A percentile compares a stretch with the other conserved stretches of the same genome.
Conservation (phyloP, 2,888 invertebrate species). For the Drosophila parthenogenetica region DNA sequence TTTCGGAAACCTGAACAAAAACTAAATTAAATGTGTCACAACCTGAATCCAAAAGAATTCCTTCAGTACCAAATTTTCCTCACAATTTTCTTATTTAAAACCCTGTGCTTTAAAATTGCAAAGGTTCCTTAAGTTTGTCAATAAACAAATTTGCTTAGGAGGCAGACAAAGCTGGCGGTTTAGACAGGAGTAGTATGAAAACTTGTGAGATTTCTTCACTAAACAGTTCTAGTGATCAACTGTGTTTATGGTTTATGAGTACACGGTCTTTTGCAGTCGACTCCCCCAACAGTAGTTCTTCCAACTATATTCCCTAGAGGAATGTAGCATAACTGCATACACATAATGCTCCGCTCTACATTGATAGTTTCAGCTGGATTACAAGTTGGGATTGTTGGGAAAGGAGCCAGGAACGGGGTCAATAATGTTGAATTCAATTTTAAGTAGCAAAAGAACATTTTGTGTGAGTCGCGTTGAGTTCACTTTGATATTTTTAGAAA, state of each 20-base stretch:
- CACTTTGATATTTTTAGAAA: slow-evolving; percentile 80
- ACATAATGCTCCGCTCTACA: not conserved
- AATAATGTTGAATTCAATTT: slow-evolving; percentile 44
- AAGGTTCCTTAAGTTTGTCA: too few relatives aligned
- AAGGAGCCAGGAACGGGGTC: slow-evolving; percentile 18
- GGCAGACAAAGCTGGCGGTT: too few relatives aligned
- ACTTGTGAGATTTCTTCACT: too few relatives aligned
- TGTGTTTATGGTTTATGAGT: too few relatives aligned
- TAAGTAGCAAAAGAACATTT: slow-evolving; percentile 55
- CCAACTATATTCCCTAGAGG: not conserved
- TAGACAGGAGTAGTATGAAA: too few relatives aligned
- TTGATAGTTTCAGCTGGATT: slow-evolving; percentile 7
- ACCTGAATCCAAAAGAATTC: not conserved
- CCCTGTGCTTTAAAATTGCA: too few relatives aligned
- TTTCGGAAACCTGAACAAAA: not conserved
- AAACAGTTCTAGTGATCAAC: too few relatives aligned
- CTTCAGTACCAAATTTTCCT: not conserved
- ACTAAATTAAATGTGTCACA: not conserved
- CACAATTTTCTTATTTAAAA: too few relatives aligned
- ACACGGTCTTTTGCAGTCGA: too few relatives aligned
- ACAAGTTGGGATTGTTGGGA: slow-evolving; percentile 5
- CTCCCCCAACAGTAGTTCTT: too few relatives aligned
- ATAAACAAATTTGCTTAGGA: too few relatives aligned
- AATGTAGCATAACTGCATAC: not conserved
- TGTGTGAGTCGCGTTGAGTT: slow-evolving; percentile 76